Evolutionary conservation across 2,797 vertebrate species (phyloP).

Genomic region (Microhierax caerulescens): DNA sequence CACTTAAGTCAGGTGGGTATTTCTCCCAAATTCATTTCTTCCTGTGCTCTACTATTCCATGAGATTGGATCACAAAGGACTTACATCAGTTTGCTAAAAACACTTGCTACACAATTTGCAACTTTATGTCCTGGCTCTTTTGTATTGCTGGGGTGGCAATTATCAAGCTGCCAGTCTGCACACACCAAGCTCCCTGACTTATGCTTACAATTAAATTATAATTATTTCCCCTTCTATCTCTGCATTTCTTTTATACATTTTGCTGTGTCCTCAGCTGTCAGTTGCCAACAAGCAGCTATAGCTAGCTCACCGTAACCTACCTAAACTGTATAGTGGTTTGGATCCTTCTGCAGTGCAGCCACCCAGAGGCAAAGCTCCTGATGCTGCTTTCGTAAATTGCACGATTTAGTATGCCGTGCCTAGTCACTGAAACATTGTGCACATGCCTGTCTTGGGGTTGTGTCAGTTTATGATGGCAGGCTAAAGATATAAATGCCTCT

Average conservation of each 20-base stretch:
- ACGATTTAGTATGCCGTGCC: neutral
- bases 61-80: neutral
- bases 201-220: neutral
- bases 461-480: neutral
- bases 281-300: neutral
- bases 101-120: neutral
- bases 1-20: neutral
- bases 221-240: neutral
- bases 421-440: neutral
- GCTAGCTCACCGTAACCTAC: neutral
- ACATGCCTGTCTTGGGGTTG: neutral
- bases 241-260: neutral
- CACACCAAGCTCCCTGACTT: neutral
- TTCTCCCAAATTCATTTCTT: neutral
- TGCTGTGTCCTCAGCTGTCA: neutral
- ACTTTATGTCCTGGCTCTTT: neutral
- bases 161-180: neutral
- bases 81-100: neutral
- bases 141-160: neutral
- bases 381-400: rapidly evolving
- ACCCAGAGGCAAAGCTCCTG: neutral
- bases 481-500: conserved; percentile 4
- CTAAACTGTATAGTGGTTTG: neutral
- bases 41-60: neutral
- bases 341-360: neutral